Evolutionary conservation across 1,140 invertebrate species (phyloP).

Genomic region (Episyrphus balteatus): DNA sequence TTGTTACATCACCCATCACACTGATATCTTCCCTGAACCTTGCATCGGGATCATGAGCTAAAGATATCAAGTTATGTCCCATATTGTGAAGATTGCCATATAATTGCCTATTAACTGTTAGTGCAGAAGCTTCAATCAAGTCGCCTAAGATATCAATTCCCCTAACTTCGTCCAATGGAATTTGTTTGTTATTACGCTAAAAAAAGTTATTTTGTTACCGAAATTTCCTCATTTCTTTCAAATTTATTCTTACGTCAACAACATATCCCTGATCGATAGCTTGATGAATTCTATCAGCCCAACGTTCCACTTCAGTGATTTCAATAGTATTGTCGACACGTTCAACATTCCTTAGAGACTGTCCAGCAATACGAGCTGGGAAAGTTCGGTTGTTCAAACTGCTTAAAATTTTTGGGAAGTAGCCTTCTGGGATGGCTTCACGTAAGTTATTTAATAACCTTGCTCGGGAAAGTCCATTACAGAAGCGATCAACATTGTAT

Average conservation of each 20-base stretch:
- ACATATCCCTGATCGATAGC: slow-evolving; percentile 48
- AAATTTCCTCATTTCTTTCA: too few species aligned
- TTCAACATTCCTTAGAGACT: slow-evolving; percentile 39
- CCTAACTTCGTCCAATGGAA: slow-evolving; percentile 20
- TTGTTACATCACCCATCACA: slow-evolving; percentile 55
- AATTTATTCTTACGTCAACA: slow-evolving; percentile 24
- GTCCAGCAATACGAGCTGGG: slow-evolving; percentile 42
- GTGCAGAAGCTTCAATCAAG: slow-evolving; percentile 46
- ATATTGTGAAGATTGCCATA: slow-evolving; percentile 56
- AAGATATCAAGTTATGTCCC: slow-evolving; percentile 49
- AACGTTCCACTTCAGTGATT: slow-evolving; percentile 45
- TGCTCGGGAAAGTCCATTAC: slow-evolving; percentile 41
- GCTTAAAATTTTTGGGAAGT: slow-evolving; percentile 46
- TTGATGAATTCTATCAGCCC: slow-evolving; percentile 47
- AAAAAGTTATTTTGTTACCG: not conserved
- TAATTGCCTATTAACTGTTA: slow-evolving; percentile 44
- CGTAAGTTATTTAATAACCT: slow-evolving; percentile 43
- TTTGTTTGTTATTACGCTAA: slow-evolving; percentile 15
- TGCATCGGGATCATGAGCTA: slow-evolving; percentile 50
- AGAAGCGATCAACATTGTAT: slow-evolving; percentile 48
- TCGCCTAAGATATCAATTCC: slow-evolving; percentile 53
- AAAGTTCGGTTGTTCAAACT: slow-evolving; percentile 45
- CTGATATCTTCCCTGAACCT: slow-evolving; percentile 48
- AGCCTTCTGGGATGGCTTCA: slow-evolving; percentile 42
- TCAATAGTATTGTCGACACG: slow-evolving; percentile 45